These are phyloP conservation scores for Drosophila parthenogenetica DNA, from an alignment of 2,888 invertebrate genomes.

Conservation along the genomic window DNA sequence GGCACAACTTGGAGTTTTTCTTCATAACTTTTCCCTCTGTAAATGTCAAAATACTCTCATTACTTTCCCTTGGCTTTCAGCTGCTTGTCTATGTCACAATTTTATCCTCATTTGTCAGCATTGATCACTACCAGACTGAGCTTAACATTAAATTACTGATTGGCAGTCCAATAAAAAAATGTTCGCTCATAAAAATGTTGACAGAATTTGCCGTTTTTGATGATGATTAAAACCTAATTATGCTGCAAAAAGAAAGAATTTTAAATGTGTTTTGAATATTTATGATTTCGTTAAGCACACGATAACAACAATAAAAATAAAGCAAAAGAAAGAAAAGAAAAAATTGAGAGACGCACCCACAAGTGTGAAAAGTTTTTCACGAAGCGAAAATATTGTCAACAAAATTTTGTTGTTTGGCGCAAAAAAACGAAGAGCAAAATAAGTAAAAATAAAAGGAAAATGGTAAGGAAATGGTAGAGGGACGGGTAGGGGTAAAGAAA, in stretches of 20 bases:
- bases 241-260: conserved; percentile 59
- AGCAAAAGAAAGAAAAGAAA: neutral
- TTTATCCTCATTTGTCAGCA: conserved; percentile 68
- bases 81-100: conserved; percentile 23
- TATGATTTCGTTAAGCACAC: conserved; percentile 62
- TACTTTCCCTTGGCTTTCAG: conserved; percentile 30
- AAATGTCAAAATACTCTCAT: conserved; percentile 47
- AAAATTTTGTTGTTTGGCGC: conserved; percentile 69
- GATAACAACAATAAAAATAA: neutral
- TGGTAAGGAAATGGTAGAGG: neutral
- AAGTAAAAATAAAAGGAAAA: conserved; percentile 22
- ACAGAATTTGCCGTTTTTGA: conserved; percentile 32
- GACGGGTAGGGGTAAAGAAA: conserved; percentile 50
- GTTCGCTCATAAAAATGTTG: conserved; percentile 33
- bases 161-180: conserved; percentile 41
- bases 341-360: conserved; percentile 31
- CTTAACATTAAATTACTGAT: conserved; percentile 48
- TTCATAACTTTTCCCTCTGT: conserved; percentile 11
- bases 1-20: conserved; percentile 10
- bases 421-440: conserved; percentile 1
- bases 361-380: conserved; percentile 59
- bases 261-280: conserved; percentile 81
- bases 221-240: conserved; percentile 79
- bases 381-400: conserved; percentile 69
- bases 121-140: conserved; percentile 55